phyloP scores from a whole-genome alignment of 2,113 vertebrate genomes.

The Onychorhynchus coronatus region DNA sequence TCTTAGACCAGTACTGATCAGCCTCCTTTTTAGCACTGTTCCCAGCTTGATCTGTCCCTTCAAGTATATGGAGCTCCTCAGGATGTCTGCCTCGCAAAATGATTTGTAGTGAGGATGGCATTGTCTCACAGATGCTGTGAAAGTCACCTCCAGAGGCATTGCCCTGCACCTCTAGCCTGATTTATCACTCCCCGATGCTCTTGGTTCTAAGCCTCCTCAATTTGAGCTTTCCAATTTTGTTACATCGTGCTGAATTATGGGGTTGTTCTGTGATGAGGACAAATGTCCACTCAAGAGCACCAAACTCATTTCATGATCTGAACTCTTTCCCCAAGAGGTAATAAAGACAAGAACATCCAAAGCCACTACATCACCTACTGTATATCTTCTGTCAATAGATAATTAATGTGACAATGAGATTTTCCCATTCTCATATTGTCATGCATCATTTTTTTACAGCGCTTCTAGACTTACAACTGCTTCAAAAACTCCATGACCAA shows the following conservation, averaged over 20 bases:
- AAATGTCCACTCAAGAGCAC: slow-evolving; percentile 45
- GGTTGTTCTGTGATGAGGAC: slow-evolving; percentile 42
- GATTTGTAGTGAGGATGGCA: slow-evolving; percentile 40
- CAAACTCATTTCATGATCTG: slow-evolving; percentile 34
- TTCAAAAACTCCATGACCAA: background rate
- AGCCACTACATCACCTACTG: slow-evolving; percentile 30
- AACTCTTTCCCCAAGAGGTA: slow-evolving; percentile 53
- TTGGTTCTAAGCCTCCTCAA: background rate
- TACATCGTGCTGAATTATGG: slow-evolving; percentile 25
- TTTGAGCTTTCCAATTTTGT: slow-evolving; percentile 35
- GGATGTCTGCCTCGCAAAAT: background rate
- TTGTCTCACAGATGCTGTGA: slow-evolving; percentile 35
- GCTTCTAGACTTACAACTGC: background rate
- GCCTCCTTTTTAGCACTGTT: background rate
- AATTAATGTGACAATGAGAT: slow-evolving; percentile 52
- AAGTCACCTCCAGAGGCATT: slow-evolving; percentile 31
- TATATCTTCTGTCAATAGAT: slow-evolving; percentile 61
- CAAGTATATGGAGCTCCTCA: background rate
- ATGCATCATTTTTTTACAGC: background rate
- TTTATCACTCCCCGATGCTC: slow-evolving; percentile 39
- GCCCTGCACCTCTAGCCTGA: slow-evolving; percentile 33
- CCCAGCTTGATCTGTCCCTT: background rate
- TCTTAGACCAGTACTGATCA: background rate
- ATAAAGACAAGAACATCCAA: slow-evolving; percentile 50
- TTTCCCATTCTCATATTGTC: background rate